Percentiles rank a stretch among this genome's conserved stretches.
phyloP scores from a whole-genome alignment of 1,140 invertebrate species.

The Radopholus similis region DNA sequence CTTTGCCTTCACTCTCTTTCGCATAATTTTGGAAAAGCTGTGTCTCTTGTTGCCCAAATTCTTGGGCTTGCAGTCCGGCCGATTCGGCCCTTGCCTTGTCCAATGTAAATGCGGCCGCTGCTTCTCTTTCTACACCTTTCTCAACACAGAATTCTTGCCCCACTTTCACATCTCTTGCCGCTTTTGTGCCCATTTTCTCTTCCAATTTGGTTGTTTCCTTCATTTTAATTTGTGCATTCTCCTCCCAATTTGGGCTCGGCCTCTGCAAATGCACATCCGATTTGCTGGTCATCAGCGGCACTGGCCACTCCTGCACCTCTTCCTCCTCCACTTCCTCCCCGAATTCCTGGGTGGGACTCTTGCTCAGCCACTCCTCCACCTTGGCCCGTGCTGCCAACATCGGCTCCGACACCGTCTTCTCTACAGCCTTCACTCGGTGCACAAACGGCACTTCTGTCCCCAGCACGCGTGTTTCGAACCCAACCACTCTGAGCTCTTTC shows the following conservation, averaged over 20 bases:
- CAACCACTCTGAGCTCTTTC: constrained; percentile 4
- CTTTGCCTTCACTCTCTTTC: no score
- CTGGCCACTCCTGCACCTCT: neutral
- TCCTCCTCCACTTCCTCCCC: constrained; percentile 1
- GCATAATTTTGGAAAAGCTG: no score
- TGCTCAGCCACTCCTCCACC: constrained; percentile 20
- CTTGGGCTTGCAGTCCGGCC: no score
- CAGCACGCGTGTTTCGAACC: constrained; percentile 1
- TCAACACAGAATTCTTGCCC: neutral
- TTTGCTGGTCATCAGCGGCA: neutral
- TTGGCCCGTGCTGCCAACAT: constrained; percentile 4
- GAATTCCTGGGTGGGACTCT: neutral
- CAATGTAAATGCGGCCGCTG: no score
- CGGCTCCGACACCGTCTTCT: constrained; percentile 1
- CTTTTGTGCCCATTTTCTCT: neutral
- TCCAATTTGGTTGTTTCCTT: neutral
- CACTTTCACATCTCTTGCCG: neutral
- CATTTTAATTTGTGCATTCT: no score
- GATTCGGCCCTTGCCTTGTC: no score
- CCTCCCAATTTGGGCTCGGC: no score
- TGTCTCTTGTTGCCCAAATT: no score
- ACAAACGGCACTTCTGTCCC: neutral
- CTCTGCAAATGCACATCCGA: constrained; percentile 1
- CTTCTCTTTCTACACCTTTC: neutral
- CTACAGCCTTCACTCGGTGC: constrained; percentile 7